Conservation (phyloP, 2,797 vertebrate species). For the Tenualosa thibaudeaui region DNA sequence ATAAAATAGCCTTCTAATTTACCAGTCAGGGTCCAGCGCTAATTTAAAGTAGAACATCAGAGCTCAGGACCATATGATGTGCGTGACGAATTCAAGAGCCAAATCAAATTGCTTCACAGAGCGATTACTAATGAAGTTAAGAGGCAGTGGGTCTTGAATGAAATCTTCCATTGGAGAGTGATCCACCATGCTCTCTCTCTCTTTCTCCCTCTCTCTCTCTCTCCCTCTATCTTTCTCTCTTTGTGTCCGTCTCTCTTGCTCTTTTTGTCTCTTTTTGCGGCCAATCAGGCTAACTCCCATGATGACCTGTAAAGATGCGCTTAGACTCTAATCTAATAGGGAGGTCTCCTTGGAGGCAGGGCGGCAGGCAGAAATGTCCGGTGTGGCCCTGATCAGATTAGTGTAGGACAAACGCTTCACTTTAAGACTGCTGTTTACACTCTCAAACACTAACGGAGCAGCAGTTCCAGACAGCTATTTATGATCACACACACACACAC, state of each 20-base stretch:
- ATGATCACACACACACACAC: background rate
- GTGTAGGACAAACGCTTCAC: slow-evolving; percentile 44
- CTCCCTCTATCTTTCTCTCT: slow-evolving; percentile 16
- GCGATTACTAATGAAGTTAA: background rate
- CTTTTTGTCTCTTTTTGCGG: slow-evolving; percentile 44
- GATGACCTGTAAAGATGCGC: slow-evolving; percentile 36
- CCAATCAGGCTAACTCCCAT: slow-evolving; percentile 16
- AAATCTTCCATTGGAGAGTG: too few relatives aligned
- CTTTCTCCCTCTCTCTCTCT: background rate
- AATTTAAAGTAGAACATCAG: too few relatives aligned
- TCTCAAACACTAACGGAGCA: background rate
- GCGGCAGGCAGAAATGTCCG: slow-evolving; percentile 41
- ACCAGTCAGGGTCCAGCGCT: too few relatives aligned
- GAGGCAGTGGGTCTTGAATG: background rate
- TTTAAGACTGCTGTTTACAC: slow-evolving; percentile 36
- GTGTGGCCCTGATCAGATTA: slow-evolving; percentile 62
- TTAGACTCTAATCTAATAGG: slow-evolving; percentile 59
- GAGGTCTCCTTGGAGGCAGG: slow-evolving; percentile 43
- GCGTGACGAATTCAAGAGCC: background rate
- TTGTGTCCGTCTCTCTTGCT: slow-evolving; percentile 40
- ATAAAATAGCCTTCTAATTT: too few relatives aligned
- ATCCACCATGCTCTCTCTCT: too few relatives aligned
- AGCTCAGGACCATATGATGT: too few relatives aligned
- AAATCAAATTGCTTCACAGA: background rate
- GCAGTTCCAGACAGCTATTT: too few relatives aligned